Conservation (phyloP, 2,113 vertebrate species). For the Salvelinus namaycush region DNA sequence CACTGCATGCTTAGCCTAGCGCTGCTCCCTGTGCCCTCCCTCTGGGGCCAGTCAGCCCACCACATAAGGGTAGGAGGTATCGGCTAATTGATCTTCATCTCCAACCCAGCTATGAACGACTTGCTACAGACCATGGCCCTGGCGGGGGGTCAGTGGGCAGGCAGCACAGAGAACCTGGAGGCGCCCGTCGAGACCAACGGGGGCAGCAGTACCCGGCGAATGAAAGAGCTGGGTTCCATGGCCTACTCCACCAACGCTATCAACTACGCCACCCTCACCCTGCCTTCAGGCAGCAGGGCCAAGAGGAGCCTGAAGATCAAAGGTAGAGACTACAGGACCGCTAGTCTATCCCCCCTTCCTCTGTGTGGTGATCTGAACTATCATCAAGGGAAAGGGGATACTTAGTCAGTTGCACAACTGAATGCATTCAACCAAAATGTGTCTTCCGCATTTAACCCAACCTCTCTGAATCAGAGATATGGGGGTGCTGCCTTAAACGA, state of each 20-base stretch:
- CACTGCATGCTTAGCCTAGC: not conserved
- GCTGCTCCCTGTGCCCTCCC: not conserved
- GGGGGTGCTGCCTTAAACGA: no score
- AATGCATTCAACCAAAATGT: no score
- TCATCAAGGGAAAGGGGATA: no score
- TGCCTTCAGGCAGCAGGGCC: conserved; percentile 83
- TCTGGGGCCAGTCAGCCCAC: not conserved
- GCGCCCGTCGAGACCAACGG: conserved; percentile 76
- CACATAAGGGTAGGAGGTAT: not conserved
- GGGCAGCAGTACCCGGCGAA: conserved; percentile 81
- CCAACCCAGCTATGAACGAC: conserved; percentile 96
- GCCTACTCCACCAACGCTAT: conserved; percentile 95
- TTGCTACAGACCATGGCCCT: conserved; percentile 94
- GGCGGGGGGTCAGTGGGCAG: conserved; percentile 87
- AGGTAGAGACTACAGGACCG: conserved; percentile 72
- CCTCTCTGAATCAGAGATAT: no score
- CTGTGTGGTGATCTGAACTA: no score
- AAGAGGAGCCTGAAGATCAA: conserved; percentile 89
- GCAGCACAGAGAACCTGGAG: conserved; percentile 91
- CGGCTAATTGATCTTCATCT: not conserved
- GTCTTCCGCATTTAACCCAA: no score
- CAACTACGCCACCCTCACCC: conserved; percentile 87
- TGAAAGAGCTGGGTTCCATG: conserved; percentile 93
- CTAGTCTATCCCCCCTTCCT: not conserved
- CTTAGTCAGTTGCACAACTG: no score